Evolutionary conservation across 2,797 vertebrate genomes (phyloP), one percentile per base, ranked within the genome.

Genomic region (Alfaro cultratus): DNA sequence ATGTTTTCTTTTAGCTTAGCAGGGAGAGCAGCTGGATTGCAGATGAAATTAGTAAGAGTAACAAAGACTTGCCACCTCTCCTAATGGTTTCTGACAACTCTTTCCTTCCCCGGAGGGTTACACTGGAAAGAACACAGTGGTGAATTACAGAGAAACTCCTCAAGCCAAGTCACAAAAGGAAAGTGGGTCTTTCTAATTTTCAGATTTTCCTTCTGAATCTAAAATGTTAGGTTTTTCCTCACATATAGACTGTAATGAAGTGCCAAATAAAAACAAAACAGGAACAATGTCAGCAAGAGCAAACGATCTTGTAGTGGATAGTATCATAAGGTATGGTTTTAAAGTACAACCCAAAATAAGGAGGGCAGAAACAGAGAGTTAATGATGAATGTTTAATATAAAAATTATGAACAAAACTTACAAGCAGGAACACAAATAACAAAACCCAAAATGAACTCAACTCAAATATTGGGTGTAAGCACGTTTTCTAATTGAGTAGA

Each of bases 1-100:
- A 76, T 31, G 67, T 62, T 83, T 72, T 73, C 6, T 77, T 92
- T 87, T 88, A 80, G 84, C 86, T 85, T 85, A 74, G 75, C 47
- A 62, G 18, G 21, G 43, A 83, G 47, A 71, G 62, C 71, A 80
- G 71, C 39, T 77, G 81, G 87, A 86, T 91, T 90, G 86, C 82
- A 82, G 47, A 55, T 77, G 73, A 88, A 80, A 91, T 92, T 86
- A 92, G 72, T 18, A 74, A 64, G 36, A 76, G 57, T 73, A 70
- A 72, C 85, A 86, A 81, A 92, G 80, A 87, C 18, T 81, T 84
- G 82, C 60, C 51, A 77, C 76, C 81, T 83, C 81, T 82, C 62
- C 68, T 86, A 80, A 89, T 86, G 89, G 90, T 86, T 84, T 77
- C 51, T 68, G 77, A 89, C 79, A 79, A 73, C 45, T 79, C 16